A percentile compares a stretch with the other conserved stretches of the same genome.
Evolutionary conservation across 2,113 vertebrate species (phyloP).

Genomic region (Malurus melanocephalus): DNA sequence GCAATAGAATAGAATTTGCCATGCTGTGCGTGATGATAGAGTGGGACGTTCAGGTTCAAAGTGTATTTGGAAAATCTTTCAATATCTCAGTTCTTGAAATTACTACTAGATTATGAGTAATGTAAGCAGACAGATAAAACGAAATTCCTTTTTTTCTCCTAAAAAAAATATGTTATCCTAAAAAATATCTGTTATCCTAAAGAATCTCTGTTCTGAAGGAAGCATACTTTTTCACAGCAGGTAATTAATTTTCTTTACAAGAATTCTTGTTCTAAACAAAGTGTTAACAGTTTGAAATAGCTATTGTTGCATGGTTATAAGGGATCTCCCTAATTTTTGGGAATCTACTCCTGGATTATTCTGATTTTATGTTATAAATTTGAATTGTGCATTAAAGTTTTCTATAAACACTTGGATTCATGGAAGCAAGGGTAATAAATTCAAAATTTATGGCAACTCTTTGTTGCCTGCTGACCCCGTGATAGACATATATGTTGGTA

Average conservation of each 20-base stretch:
- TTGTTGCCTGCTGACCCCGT: not conserved
- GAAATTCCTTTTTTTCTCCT: not conserved
- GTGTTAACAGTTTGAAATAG: not conserved
- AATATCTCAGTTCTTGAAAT: not conserved
- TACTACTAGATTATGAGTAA: not conserved
- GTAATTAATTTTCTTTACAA: not conserved
- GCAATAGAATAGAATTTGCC: not conserved
- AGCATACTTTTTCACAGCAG: not conserved
- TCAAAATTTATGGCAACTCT: not conserved
- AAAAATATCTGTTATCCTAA: not conserved
- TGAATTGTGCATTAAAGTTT: not conserved
- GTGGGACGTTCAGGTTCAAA: not conserved
- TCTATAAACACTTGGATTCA: not conserved
- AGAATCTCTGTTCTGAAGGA: not conserved
- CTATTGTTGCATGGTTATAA: not conserved
- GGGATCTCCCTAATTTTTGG: not conserved
- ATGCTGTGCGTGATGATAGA: rapidly evolving
- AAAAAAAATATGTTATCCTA: not conserved
- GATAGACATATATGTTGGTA: not conserved
- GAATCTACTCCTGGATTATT: not conserved
- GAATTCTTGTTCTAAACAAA: not conserved
- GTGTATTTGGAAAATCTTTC: not conserved
- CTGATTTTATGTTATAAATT: not conserved
- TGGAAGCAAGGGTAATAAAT: not conserved
- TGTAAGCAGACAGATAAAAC: not conserved